A percentile compares a stretch with the other conserved stretches of the same genome.
Evolutionary conservation across 2,113 vertebrate genomes (phyloP).

Genomic region (Hippoglossus stenolepis): DNA sequence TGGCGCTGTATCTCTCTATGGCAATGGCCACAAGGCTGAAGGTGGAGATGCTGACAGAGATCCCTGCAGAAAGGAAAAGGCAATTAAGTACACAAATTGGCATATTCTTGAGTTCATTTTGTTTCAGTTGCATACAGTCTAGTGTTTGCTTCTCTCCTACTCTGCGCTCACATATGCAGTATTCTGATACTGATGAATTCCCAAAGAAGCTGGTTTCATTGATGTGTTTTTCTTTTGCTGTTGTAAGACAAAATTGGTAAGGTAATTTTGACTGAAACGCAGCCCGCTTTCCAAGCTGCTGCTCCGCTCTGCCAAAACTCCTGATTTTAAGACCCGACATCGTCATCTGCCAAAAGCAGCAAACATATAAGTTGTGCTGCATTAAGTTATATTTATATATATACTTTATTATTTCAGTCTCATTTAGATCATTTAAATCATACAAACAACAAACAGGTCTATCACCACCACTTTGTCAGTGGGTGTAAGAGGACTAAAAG

Average conservation of each 20-base stretch:
- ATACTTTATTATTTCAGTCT: too few species aligned
- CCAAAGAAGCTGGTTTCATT: background rate
- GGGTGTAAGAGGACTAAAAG: background rate
- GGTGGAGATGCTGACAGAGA: conserved; percentile 95
- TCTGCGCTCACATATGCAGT: background rate
- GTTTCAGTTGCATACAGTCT: too few species aligned
- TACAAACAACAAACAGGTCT: background rate
- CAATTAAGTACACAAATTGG: background rate
- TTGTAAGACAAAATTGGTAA: too few species aligned
- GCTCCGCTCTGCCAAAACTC: too few species aligned
- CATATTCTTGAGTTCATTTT: background rate
- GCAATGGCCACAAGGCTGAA: conserved; percentile 97
- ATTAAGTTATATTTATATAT: too few species aligned
- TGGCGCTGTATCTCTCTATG: conserved; percentile 94
- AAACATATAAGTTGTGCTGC: too few species aligned
- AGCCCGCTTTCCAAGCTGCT: too few species aligned
- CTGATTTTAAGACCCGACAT: too few species aligned
- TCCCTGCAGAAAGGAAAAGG: conserved; percentile 76
- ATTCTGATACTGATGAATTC: background rate
- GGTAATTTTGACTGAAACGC: too few species aligned
- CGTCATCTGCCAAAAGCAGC: too few species aligned
- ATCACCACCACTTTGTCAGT: background rate
- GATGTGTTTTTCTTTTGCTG: background rate
- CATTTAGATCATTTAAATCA: background rate
- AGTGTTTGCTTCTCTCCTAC: background rate